Conservation (phyloP, 35 echinoderm and acorn worm genomes). For the Anneissia japonica region DNA sequence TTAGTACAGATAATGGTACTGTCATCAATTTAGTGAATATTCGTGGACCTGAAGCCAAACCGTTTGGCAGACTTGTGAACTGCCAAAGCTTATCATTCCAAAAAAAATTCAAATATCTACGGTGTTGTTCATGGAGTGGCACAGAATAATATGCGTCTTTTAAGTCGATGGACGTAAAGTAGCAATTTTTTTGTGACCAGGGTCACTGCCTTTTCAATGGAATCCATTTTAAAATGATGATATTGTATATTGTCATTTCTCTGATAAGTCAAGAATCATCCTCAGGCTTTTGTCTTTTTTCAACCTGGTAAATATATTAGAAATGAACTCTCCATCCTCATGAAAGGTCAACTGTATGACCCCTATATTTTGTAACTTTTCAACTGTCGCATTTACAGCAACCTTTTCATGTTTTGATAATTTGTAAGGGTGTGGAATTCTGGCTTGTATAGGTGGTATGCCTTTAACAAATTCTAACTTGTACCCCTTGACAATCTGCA, state of each 20-base stretch:
- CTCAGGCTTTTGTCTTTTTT: neutral
- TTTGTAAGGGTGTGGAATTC: too few species aligned
- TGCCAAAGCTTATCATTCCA: slow-evolving; percentile 44
- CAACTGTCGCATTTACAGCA: too few species aligned
- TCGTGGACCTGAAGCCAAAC: slow-evolving; percentile 32
- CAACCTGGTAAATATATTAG: too few species aligned
- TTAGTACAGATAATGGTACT: slow-evolving; percentile 17
- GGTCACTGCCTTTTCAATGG: neutral
- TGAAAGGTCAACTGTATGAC: too few species aligned
- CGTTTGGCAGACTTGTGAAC: slow-evolving; percentile 53
- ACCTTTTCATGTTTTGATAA: too few species aligned
- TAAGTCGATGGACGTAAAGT: slow-evolving; percentile 45
- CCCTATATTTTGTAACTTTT: too few species aligned
- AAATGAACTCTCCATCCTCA: too few species aligned
- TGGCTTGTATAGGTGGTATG: too few species aligned
- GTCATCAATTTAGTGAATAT: slow-evolving; percentile 62
- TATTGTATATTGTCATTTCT: slow-evolving; percentile 27
- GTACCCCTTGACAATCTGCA: too few species aligned
- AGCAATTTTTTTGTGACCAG: slow-evolving; percentile 27
- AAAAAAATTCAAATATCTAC: slow-evolving; percentile 43
- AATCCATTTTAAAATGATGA: slow-evolving; percentile 56
- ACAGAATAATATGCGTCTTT: slow-evolving; percentile 70
- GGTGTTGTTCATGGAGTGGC: slow-evolving; percentile 30
- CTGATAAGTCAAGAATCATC: slow-evolving; percentile 33
- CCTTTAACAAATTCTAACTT: too few species aligned